Evolutionary conservation across 2,888 invertebrate species (phyloP).

Genomic region (Drosophila phalerata): DNA sequence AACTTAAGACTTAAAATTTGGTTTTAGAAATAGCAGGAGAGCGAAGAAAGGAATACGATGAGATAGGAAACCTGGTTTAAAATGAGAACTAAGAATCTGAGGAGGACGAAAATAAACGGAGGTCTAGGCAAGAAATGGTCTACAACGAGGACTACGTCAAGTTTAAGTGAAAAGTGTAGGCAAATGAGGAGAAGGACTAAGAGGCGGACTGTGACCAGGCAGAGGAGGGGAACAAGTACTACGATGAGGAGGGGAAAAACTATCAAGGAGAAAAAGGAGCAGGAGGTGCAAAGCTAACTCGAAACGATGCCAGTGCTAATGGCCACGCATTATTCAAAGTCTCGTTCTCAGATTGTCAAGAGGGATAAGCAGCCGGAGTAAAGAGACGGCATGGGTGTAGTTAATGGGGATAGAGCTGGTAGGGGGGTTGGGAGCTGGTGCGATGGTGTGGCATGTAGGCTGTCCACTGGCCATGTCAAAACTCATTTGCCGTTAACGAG

Average conservation of each 20-base stretch:
- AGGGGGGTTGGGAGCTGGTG: neutral
- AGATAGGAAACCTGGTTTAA: too few relatives aligned
- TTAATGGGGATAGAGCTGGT: conserved; percentile 8
- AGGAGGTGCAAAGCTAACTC: neutral
- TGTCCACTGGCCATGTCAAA: conserved; percentile 77
- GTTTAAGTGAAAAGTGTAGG: neutral
- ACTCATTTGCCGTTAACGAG: conserved; percentile 83
- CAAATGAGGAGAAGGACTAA: neutral
- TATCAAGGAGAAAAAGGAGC: neutral
- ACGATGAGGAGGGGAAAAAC: neutral
- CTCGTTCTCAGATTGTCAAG: conserved; percentile 74
- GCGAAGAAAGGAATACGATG: too few relatives aligned
- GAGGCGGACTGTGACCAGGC: neutral
- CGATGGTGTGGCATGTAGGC: conserved; percentile 21
- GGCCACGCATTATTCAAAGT: conserved; percentile 77
- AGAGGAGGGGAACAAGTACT: neutral
- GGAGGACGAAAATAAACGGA: neutral
- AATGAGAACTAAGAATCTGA: too few relatives aligned
- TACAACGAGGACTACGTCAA: neutral
- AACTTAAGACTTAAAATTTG: too few relatives aligned
- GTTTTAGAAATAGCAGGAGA: too few relatives aligned
- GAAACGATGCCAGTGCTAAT: conserved; percentile 68
- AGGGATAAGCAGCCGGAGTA: conserved; percentile 55
- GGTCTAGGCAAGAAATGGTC: neutral
- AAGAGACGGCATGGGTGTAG: conserved; percentile 12